Evolutionary conservation across 2,113 vertebrate species (phyloP).

Genomic region (Forbesichthys papilliferus): DNA sequence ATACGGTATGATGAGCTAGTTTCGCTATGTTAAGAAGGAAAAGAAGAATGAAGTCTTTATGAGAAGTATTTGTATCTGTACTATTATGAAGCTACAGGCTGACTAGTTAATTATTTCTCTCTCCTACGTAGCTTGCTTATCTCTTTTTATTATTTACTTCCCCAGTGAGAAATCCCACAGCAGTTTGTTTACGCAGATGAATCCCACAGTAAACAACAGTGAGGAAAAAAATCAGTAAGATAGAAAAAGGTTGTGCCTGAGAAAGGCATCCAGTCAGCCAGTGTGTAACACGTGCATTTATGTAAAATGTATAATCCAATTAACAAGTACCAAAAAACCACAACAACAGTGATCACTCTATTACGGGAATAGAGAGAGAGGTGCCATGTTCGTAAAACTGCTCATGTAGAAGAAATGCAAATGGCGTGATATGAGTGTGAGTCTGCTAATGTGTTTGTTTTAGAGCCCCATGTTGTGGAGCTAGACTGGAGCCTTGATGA

Average conservation of each 20-base stretch:
- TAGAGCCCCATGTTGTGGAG: constrained; percentile 38
- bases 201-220: constrained; percentile 33
- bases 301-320: constrained; percentile 73
- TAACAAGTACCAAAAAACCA: constrained; percentile 63
- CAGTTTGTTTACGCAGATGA: constrained; percentile 32
- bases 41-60: too few relatives aligned
- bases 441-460: constrained; percentile 60
- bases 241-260: constrained; percentile 50
- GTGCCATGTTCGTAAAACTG: constrained; percentile 57
- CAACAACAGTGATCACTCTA: constrained; percentile 47
- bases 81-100: too few relatives aligned
- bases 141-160: too few relatives aligned
- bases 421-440: constrained; percentile 65
- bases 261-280: constrained; percentile 43
- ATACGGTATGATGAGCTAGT: constrained; percentile 10
- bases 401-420: constrained; percentile 66
- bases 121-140: too few relatives aligned
- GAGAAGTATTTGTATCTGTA: too few relatives aligned
- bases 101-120: too few relatives aligned
- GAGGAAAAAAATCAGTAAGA: constrained; percentile 17
- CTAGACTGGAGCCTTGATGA: constrained; percentile 25
- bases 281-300: constrained; percentile 64
- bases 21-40: constrained; percentile 25
- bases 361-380: constrained; percentile 58
- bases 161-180: constrained; percentile 39